phyloP scores from a whole-genome alignment of 2,888 invertebrate genomes.

The Oxyteleia sp. region DNA sequence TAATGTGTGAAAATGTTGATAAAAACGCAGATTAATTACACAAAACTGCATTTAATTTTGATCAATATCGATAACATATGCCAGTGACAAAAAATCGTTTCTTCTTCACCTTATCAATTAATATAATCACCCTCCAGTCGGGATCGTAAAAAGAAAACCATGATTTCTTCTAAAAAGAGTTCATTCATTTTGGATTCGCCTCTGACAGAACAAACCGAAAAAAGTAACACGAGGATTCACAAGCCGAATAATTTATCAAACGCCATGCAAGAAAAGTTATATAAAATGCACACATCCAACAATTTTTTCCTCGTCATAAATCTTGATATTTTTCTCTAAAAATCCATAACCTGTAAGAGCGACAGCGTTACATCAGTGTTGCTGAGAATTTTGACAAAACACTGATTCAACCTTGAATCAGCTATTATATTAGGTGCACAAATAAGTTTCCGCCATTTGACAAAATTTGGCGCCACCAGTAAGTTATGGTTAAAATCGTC shows the following conservation, averaged over 20 bases:
- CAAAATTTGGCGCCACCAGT: too few relatives aligned
- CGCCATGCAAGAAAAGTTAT: too few relatives aligned
- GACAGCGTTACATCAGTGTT: too few relatives aligned
- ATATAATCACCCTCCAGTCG: conserved; percentile 15
- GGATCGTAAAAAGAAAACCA: background rate
- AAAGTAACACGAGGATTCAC: background rate
- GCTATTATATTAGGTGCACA: too few relatives aligned
- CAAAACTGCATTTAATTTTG: conserved; percentile 35
- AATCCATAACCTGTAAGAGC: too few relatives aligned
- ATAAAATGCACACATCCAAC: too few relatives aligned
- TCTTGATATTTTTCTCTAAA: too few relatives aligned
- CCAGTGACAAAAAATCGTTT: conserved; percentile 10
- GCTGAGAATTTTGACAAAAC: too few relatives aligned
- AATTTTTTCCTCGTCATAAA: too few relatives aligned
- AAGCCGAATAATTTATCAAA: conserved; percentile 11
- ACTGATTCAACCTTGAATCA: too few relatives aligned
- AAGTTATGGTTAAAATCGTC: too few relatives aligned
- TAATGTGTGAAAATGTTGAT: conserved; percentile 52
- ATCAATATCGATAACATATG: conserved; percentile 3
- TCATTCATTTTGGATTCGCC: conserved; percentile 9
- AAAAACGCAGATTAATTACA: conserved; percentile 45
- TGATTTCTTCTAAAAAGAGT: conserved; percentile 15
- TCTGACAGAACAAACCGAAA: background rate
- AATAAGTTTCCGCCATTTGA: too few relatives aligned
- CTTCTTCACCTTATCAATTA: conserved; percentile 10